Base-by-base conservation (phyloP, 2,888 invertebrate species). In the Epirrhoe alternata region DNA sequence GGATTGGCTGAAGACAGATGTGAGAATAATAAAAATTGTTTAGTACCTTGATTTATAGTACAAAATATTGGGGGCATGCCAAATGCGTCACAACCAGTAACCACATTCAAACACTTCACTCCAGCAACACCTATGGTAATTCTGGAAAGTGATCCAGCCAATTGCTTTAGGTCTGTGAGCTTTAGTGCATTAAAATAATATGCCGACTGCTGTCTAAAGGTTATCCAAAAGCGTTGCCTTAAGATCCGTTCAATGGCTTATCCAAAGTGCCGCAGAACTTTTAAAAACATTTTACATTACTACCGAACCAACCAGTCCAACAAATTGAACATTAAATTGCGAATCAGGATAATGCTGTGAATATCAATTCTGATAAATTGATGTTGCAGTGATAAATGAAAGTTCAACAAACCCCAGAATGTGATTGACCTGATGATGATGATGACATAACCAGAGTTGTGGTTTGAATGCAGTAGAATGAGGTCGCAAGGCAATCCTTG, bases 161-260 rank as follows among this genome's bases (percentile, higher is more conserved):
- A 24, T 51, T 33, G 0, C 0, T 56, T 55, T 52, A 16, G 16
- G 47, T 47, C 65, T 65, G 60, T 61, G 52, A 38, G 31, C 59
- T 57, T 8, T 16, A 8, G 49, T n/a, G 51, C 58, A 63, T 57
- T 59, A 38, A 17, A 51, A 50, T 58, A 50, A 58, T 50, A 70
- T 62, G 60, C 66, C 59, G 61, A 63, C 65, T 49, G 61, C 73
- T 78, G 74, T 79, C 79, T 86, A 86, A 87, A 89, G 88, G 88
- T 88, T 87, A 88, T 81, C 81, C 76, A 83, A 82, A 82, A 77
- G 76, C 76, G 67, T 77, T 78, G 77, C 76, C 75, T 74, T 81
- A 78, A 75, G 76, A 83, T 82, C 77, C 70, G 83, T 83, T 80
- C 84, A 60, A 60, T 33, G 58, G 50, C 61, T 65, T 65, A 63